Base-by-base conservation (phyloP, 2,888 invertebrate species). In the Cabera pusaria region DNA sequence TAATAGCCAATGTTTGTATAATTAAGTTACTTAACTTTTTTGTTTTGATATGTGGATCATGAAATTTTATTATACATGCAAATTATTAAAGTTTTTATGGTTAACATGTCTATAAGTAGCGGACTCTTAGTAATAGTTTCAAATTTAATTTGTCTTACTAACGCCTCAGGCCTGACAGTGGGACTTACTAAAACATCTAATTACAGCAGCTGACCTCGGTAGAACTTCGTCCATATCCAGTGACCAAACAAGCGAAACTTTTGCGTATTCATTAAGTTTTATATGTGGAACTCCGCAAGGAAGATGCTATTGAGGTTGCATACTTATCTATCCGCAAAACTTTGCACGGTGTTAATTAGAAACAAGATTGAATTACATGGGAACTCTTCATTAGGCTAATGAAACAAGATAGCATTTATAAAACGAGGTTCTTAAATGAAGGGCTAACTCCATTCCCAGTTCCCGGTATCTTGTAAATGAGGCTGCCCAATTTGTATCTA, bases 381-480 rank as follows among this genome's bases (percentile, higher is more conserved):
- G 63, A 52, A 63, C 60, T 65, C 62, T 72, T 79, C 72, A 80
- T 85, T 81, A 78, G 56, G 49, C 58, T 83, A 83, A 84, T 84
- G 72, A 79, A 84, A 78, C 70, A 64, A 73, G 79, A 77, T 75
- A 72, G 62, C 59, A 68, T 67, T 65, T 67, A 70, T 70, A 64
- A 68, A 67, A 71, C 59, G 51, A 53, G 61, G 59, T 52, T 56
- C 57, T 52, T 59, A 65, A 71, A 73, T 68, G 49, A 49, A 59
- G 52, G 63, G 62, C 66, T 68, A 57, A 56, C 52, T 54, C 6
- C 38, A 58, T 46, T 45, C 41, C n/a, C 52, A 41, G 42, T 38
- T 49, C 24, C 45, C 49, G 33, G 46, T 52, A 44, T 38, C 38
- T 52, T 47, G 49, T 49, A 44, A 60, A 62, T 54, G 49, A 48